These are phyloP conservation scores for Apis mellifera DNA, from an alignment of 1,140 invertebrate species.

Conservation along the genomic window Amel_HAv3.1 CM009931.2:13800501-13801000, in stretches of 20 bases:
- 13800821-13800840: conserved; percentile 47
- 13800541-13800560: too few relatives aligned
- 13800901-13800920: too few relatives aligned
- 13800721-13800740: conserved; percentile 47
- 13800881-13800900: too few relatives aligned
- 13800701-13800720: conserved; percentile 75
- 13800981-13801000: conserved; percentile 23
- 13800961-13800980: conserved; percentile 1
- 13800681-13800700: conserved; percentile 21
- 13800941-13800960: conserved; percentile 22
- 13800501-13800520: too few relatives aligned
- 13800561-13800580: too few relatives aligned
- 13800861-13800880: too few relatives aligned
- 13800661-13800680: not conserved
- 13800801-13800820: conserved; percentile 73
- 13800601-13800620: too few relatives aligned
- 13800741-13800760: not conserved
- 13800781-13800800: conserved; percentile 68
- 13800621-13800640: too few relatives aligned
- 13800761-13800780: conserved; percentile 50
- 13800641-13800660: too few relatives aligned
- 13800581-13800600: too few relatives aligned
- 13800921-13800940: not conserved
- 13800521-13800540: too few relatives aligned
- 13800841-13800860: not conserved